These are phyloP conservation scores for Sinohyriopsis cumingii DNA, from an alignment of 2,888 invertebrate genomes.

Conservation along the genomic window DNA sequence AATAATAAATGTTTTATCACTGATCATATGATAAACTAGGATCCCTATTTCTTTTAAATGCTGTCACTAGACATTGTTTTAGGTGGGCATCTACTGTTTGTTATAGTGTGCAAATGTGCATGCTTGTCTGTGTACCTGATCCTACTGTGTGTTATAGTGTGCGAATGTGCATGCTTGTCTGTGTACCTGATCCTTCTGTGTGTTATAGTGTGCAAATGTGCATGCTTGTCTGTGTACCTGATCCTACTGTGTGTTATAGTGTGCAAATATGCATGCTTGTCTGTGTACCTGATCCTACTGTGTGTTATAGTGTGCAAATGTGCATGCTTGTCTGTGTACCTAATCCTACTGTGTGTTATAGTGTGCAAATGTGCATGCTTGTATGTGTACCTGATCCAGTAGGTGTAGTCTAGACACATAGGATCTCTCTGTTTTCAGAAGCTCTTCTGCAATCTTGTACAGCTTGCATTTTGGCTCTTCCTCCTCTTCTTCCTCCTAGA, in stretches of 20 bases:
- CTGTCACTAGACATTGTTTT: too few relatives aligned
- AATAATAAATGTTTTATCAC: too few relatives aligned
- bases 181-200: conserved; percentile 70
- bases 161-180: not conserved
- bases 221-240: conserved; percentile 64
- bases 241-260: too few relatives aligned
- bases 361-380: too few relatives aligned
- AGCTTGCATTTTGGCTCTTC: conserved; percentile 47
- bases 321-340: conserved; percentile 61
- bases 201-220: too few relatives aligned
- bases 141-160: conserved; percentile 43
- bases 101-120: too few relatives aligned
- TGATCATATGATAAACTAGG: too few relatives aligned
- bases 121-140: conserved; percentile 73
- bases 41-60: too few relatives aligned
- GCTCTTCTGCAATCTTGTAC: conserved; percentile 76
- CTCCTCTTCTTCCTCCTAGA: conserved; percentile 34
- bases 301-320: too few relatives aligned
- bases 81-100: too few relatives aligned
- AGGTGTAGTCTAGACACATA: conserved; percentile 78
- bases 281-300: conserved; percentile 67
- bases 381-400: conserved; percentile 76
- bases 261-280: too few relatives aligned
- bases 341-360: too few relatives aligned
- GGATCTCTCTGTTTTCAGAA: conserved; percentile 77